These are phyloP conservation scores for Sarcophaga carnaria DNA, from an alignment of 2,888 invertebrate species.

Conservation along the genomic window DNA sequence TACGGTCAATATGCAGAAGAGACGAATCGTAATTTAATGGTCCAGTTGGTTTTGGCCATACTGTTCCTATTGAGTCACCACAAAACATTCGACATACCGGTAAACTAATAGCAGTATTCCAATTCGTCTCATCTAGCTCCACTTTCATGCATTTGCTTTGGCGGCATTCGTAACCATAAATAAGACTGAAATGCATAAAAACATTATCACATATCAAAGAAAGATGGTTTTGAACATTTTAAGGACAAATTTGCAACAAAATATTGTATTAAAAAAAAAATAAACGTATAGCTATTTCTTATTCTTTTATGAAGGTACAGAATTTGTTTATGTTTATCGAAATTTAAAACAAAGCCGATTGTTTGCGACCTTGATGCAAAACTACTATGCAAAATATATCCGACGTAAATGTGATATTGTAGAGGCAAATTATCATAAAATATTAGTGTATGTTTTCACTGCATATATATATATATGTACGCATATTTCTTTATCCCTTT, in stretches of 20 bases:
- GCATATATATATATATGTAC: too few species aligned
- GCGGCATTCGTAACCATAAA: constrained; percentile 80
- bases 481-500: too few species aligned
- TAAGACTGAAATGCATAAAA: constrained; percentile 66
- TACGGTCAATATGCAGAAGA: constrained; percentile 81
- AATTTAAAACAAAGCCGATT: too few species aligned
- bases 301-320: too few species aligned
- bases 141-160: constrained; percentile 77
- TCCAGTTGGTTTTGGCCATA: constrained; percentile 83
- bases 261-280: not conserved
- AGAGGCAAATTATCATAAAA: too few species aligned
- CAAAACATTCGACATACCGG: constrained; percentile 83
- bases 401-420: too few species aligned
- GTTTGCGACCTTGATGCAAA: too few species aligned
- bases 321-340: too few species aligned
- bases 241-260: not conserved
- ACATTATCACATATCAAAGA: not conserved
- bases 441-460: too few species aligned
- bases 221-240: not conserved
- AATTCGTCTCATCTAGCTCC: constrained; percentile 77
- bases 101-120: constrained; percentile 79
- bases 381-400: too few species aligned
- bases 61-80: constrained; percentile 82
- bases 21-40: constrained; percentile 80
- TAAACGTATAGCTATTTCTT: not conserved